phyloP scores from a whole-genome alignment of 2,113 vertebrate genomes.

The Rhagologus leucostigma region DNA sequence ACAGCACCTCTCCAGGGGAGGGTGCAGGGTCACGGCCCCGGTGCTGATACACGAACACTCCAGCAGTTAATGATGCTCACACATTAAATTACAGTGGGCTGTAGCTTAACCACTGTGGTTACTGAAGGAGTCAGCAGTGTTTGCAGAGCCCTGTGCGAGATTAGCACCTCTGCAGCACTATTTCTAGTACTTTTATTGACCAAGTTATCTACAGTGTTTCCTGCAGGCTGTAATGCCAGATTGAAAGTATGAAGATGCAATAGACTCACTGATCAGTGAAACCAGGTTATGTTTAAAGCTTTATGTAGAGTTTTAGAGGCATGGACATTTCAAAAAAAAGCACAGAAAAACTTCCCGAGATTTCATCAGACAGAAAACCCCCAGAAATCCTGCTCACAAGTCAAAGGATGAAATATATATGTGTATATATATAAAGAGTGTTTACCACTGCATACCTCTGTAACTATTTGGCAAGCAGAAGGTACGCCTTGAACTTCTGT shows the following conservation, averaged over 20 bases:
- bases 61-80: not conserved
- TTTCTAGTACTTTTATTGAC: not conserved
- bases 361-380: not conserved
- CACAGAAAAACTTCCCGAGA: not conserved
- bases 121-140: not conserved
- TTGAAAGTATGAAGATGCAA: not conserved
- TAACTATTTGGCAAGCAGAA: not conserved
- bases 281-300: not conserved
- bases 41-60: not conserved
- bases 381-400: not conserved
- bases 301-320: not conserved
- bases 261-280: not conserved
- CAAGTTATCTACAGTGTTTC: not conserved
- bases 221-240: not conserved
- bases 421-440: no score
- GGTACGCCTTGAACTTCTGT: not conserved
- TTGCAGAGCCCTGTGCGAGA: not conserved
- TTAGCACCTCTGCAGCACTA: not conserved
- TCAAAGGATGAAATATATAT: not conserved
- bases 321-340: not conserved
- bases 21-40: not conserved
- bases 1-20: not conserved
- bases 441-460: not conserved
- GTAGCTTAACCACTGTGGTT: not conserved
- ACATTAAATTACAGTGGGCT: not conserved